Evolutionary conservation across 2,113 vertebrate species (phyloP), one percentile per base, ranked within the genome.

Genomic region (Charina bottae): DNA sequence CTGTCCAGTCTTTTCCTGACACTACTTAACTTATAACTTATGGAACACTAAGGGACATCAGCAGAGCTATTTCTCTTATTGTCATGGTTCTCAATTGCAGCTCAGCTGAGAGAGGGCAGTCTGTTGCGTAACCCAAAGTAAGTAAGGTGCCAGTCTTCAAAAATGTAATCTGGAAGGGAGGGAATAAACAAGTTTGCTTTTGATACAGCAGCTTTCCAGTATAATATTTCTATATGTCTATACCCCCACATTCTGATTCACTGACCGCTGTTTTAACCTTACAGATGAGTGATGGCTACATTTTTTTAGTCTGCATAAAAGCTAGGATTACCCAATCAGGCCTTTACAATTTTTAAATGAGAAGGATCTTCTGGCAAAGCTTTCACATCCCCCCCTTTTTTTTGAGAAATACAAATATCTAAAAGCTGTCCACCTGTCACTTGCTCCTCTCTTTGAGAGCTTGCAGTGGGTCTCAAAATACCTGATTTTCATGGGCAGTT

Each of bases 351-450:
- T 90, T 93, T 28, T 64, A 24, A 64, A 89, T 60, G 55, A 49
- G 94, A 95, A 92, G 92, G 60, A 86, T 42, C 21, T 21, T 0
- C 23, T 33, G 55, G 46, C 37, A 72, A 58, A 84, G 46, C n/a
- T 23, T 91, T 64, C 1, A 54, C 13, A 21, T 49, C 92, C 93
- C 3, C 23, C 7, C 83, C 53, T 4, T 26, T 62, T 92, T 54
- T 93, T 94, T 89, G 60, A 87, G 78, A 91, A 54, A 53, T 85
- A 68, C 46, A 85, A 54, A 55, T 28, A 90, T 83, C 92, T 89
- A 23, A 85, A 95, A 95, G 92, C 83, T 89, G 85, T 64, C 89
- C 68, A 87, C 92, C 92, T 94, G 94, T 92, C 90, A 85, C 90
- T 95, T 91, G 4, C 37, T 92, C 91, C 89, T 86, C 85, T 92